Conservation (phyloP, 2,888 invertebrate genomes). For the Stenodema calcarata region DNA sequence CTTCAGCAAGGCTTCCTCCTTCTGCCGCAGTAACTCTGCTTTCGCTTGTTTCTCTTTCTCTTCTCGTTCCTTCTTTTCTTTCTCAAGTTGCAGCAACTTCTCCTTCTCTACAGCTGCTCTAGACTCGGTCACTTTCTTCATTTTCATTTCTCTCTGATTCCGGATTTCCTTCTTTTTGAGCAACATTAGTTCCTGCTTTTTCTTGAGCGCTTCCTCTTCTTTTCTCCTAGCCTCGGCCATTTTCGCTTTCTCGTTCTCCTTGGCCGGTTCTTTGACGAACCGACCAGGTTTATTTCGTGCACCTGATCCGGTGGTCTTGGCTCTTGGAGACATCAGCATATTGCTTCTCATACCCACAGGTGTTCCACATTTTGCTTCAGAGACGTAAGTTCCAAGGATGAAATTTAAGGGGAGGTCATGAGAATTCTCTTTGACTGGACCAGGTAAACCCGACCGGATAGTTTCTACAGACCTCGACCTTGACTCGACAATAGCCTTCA, state of each 20-base stretch:
- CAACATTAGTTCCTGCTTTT: not conserved
- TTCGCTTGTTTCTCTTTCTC: not conserved
- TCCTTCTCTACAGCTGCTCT: not conserved
- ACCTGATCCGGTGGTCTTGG: not conserved
- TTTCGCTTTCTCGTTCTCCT: not conserved
- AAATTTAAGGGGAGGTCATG: not conserved
- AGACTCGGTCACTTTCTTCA: not conserved
- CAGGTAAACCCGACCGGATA: not conserved
- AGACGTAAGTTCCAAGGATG: not conserved
- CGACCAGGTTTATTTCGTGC: not conserved
- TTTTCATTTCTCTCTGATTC: not conserved
- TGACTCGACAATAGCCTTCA: not conserved
- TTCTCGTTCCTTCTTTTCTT: not conserved
- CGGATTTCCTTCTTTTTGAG: not conserved
- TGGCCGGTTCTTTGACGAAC: not conserved
- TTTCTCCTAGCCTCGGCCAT: not conserved
- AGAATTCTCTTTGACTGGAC: not conserved
- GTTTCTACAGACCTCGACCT: not conserved
- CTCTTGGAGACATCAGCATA: not conserved
- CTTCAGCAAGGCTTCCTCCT: not conserved
- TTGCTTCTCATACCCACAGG: not conserved
- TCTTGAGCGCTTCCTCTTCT: not conserved
- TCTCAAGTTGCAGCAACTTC: constrained; percentile 1
- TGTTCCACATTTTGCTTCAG: not conserved
- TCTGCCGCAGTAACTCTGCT: not conserved